These are phyloP conservation scores for Catalaphyllia jardinei DNA, from an alignment of 64 coral and sea anemone genomes.

Conservation along the genomic window DNA sequence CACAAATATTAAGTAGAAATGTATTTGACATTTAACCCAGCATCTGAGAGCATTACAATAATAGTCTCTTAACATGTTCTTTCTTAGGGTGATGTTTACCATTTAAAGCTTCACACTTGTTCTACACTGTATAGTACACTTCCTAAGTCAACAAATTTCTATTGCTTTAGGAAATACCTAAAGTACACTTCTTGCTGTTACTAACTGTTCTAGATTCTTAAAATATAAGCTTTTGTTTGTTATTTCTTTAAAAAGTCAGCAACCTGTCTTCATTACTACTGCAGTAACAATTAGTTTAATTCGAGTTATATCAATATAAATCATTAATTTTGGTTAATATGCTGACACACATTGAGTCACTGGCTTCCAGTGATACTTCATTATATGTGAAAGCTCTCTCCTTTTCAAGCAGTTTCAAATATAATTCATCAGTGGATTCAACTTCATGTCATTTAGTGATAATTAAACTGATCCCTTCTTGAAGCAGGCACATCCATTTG, in stretches of 20 bases:
- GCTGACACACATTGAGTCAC: not conserved
- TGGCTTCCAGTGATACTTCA: not conserved
- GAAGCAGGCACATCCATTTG: no score
- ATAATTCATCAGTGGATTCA: not conserved
- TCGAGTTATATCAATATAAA: not conserved
- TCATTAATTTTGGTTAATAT: not conserved
- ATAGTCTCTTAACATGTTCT: not conserved
- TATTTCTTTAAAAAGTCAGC: not conserved
- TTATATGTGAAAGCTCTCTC: not conserved
- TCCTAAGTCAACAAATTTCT: not conserved
- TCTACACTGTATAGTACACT: not conserved
- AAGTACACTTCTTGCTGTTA: not conserved
- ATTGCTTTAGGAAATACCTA: not conserved
- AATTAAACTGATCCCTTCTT: no score
- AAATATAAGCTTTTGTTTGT: constrained; percentile 11
- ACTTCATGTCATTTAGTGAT: not conserved
- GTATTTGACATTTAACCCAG: no score
- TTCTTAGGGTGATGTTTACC: not conserved
- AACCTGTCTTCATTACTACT: not conserved
- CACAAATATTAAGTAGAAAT: no score
- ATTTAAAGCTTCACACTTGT: not conserved
- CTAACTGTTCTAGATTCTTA: constrained; percentile 2
- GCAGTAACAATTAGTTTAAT: not conserved
- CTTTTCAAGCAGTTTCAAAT: not conserved
- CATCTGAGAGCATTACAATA: not conserved